A percentile compares a stretch with the other conserved stretches of the same genome.
These are phyloP conservation scores for Elgaria multicarinata DNA, from an alignment of 2,113 vertebrate species.

Conservation along the genomic window DNA sequence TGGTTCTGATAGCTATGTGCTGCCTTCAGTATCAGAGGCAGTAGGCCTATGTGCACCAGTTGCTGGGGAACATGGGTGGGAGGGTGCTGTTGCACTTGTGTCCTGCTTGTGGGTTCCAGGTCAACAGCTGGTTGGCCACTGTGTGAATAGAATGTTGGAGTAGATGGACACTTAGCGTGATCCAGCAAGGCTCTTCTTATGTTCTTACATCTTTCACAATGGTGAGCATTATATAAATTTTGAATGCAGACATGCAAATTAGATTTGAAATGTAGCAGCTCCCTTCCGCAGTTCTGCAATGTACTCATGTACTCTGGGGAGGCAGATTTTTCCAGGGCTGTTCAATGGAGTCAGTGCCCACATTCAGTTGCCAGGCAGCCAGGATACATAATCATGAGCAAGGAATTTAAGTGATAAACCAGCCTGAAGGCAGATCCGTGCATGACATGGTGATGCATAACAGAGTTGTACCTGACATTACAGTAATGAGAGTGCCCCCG, in stretches of 20 bases:
- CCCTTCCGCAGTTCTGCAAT: not conserved
- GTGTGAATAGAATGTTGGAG: no score
- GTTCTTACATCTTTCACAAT: not conserved
- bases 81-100: no score
- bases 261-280: not conserved
- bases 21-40: no score
- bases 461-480: not conserved
- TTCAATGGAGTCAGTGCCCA: not conserved
- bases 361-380: not conserved
- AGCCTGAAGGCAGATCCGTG: not conserved
- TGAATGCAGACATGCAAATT: not conserved
- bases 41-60: no score
- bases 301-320: not conserved
- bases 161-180: no score
- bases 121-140: no score
- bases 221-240: not conserved
- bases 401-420: not conserved
- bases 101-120: no score
- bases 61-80: no score
- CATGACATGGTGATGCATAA: not conserved
- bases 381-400: not conserved
- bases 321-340: not conserved
- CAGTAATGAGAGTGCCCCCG: not conserved
- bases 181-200: no score
- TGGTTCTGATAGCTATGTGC: no score